These are phyloP conservation scores for Microtus richardsoni DNA, from an alignment of 2,113 vertebrate species.

Conservation along the genomic window DNA sequence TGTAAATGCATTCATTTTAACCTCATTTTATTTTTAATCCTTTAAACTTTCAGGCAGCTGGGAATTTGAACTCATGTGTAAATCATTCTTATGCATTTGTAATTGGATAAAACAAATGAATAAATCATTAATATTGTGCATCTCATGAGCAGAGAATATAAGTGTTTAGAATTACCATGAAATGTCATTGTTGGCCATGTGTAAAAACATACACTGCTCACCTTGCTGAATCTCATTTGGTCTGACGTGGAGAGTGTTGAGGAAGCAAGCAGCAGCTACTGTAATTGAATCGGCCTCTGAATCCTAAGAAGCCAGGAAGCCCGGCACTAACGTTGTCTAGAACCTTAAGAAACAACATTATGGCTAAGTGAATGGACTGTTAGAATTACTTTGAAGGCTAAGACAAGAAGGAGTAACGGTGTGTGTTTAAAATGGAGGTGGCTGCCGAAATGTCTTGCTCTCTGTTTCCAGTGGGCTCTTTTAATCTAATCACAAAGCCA, in stretches of 20 bases:
- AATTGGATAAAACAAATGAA: conserved; percentile 73
- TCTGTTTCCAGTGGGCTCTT: conserved; percentile 51
- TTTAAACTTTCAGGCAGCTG: conserved; percentile 68
- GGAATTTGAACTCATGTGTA: conserved; percentile 54
- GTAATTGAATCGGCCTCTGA: conserved; percentile 78
- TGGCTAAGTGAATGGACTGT: conserved; percentile 58
- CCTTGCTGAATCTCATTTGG: conserved; percentile 76
- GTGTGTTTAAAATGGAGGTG: conserved; percentile 18
- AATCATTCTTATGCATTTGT: conserved; percentile 72
- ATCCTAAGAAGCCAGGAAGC: conserved; percentile 66
- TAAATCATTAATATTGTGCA: conserved; percentile 71
- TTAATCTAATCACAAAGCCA: conserved; percentile 51
- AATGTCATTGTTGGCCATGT: conserved; percentile 57
- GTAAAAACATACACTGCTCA: conserved; percentile 59
- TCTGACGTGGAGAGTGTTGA: conserved; percentile 57
- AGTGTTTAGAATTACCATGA: conserved; percentile 69
- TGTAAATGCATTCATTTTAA: conserved; percentile 63
- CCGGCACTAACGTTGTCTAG: conserved; percentile 71
- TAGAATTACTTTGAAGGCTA: conserved; percentile 28
- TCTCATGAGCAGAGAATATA: conserved; percentile 56
- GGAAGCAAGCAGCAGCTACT: conserved; percentile 69
- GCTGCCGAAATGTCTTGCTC: conserved; percentile 5
- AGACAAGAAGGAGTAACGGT: conserved; percentile 33
- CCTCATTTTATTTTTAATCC: conserved; percentile 61
- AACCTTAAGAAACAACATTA: conserved; percentile 56